Conservation (phyloP, 2,113 vertebrate species). For the Passer domesticus region DNA sequence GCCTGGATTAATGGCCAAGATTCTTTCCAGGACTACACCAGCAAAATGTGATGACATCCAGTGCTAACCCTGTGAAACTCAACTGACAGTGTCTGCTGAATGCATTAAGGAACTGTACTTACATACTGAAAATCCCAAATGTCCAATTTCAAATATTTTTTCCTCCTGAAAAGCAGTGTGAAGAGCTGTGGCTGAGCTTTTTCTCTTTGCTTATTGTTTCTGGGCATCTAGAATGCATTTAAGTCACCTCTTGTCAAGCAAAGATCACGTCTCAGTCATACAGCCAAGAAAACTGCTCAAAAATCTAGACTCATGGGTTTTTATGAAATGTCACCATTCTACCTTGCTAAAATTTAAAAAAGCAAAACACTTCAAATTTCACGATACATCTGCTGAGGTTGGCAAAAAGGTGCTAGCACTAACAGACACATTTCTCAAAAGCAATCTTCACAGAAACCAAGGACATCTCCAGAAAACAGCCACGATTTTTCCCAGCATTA, state of each 20-base stretch:
- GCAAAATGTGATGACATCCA: not conserved
- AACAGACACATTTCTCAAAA: not conserved
- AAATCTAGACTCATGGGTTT: not conserved
- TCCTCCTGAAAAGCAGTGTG: not conserved
- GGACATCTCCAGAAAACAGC: not conserved
- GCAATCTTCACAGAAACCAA: not conserved
- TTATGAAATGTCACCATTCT: not conserved
- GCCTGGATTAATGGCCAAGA: not conserved
- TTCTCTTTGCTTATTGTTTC: not conserved
- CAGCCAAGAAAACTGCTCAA: not conserved
- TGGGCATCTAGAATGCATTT: not conserved
- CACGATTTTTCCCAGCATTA: not conserved
- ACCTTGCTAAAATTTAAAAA: not conserved
- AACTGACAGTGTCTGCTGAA: not conserved
- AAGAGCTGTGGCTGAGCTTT: not conserved
- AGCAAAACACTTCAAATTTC: not conserved
- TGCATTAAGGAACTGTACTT: not conserved
- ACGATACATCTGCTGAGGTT: not conserved
- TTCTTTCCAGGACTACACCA: not conserved
- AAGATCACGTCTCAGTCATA: not conserved
- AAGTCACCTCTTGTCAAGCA: not conserved
- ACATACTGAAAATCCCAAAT: not conserved
- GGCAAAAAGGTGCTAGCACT: not conserved
- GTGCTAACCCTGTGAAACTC: not conserved
- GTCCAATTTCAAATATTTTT: not conserved